These are phyloP conservation scores for Cariama cristata DNA, from an alignment of 2,113 vertebrate genomes.

Conservation along the genomic window DNA sequence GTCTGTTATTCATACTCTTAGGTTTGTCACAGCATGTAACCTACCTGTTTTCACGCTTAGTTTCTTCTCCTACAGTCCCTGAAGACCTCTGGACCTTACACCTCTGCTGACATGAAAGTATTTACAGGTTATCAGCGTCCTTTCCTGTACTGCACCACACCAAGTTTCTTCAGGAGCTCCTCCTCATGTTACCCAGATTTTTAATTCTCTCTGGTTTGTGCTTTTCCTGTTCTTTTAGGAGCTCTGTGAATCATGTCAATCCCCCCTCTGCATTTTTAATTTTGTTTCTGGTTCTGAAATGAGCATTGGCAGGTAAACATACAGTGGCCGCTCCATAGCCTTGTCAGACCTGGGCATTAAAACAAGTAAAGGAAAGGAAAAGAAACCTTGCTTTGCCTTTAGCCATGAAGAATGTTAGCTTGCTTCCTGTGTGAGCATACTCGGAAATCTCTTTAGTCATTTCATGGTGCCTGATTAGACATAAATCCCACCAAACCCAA, in stretches of 20 bases:
- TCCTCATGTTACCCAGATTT: neutral
- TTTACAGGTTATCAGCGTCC: neutral
- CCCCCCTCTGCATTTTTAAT: neutral
- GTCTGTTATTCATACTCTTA: neutral
- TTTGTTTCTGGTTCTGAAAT: neutral
- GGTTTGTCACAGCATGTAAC: neutral
- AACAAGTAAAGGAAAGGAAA: neutral
- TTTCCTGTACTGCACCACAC: neutral
- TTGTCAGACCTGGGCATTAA: neutral
- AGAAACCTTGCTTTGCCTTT: neutral
- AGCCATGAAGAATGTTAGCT: neutral
- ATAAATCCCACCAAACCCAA: neutral
- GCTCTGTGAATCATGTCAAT: neutral
- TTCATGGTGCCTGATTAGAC: neutral
- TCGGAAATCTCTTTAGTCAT: neutral
- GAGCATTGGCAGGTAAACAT: neutral
- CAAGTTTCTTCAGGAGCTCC: neutral
- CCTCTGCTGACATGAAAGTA: neutral
- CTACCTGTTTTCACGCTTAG: neutral
- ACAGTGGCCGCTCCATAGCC: neutral
- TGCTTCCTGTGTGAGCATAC: neutral
- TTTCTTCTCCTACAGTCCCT: neutral
- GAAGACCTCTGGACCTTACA: neutral
- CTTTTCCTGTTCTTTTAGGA: neutral
- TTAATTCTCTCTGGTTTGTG: neutral